Conservation (phyloP, 2,888 invertebrate genomes). For the Cheilosia vulpina region DNA sequence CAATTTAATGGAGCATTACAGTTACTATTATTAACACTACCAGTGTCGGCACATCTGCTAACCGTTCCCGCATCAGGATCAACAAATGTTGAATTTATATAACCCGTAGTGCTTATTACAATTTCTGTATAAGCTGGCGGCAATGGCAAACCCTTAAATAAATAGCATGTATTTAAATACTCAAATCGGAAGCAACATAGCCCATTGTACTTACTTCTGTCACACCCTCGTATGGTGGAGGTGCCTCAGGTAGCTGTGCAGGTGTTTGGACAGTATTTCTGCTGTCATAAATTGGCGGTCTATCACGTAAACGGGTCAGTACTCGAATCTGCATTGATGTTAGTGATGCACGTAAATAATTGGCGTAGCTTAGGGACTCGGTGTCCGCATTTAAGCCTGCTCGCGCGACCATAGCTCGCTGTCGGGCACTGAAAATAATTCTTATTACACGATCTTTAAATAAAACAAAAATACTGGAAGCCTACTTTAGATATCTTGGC, state of each 20-base stretch:
- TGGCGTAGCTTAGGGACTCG: slow-evolving; percentile 54
- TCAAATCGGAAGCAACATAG: too few relatives aligned
- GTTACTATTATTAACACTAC: slow-evolving; percentile 23
- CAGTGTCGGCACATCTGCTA: slow-evolving; percentile 21
- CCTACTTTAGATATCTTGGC: slow-evolving; percentile 75
- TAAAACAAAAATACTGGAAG: not conserved
- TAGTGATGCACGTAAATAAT: slow-evolving; percentile 75
- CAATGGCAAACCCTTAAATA: slow-evolving; percentile 55
- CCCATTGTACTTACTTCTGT: slow-evolving; percentile 36
- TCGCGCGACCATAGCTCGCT: slow-evolving; percentile 59
- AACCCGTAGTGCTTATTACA: slow-evolving; percentile 53
- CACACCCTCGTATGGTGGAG: slow-evolving; percentile 75
- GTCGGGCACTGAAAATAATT: slow-evolving; percentile 60
- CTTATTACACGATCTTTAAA: not conserved
- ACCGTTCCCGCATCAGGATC: slow-evolving; percentile 22
- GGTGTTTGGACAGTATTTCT: slow-evolving; percentile 24
- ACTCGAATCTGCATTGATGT: slow-evolving; percentile 77
- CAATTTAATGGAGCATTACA: slow-evolving; percentile 5
- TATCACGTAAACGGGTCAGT: slow-evolving; percentile 76
- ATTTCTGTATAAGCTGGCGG: slow-evolving; percentile 76
- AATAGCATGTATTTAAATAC: not conserved
- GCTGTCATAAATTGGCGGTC: slow-evolving; percentile 77
- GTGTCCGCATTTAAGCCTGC: slow-evolving; percentile 39
- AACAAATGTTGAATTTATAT: slow-evolving; percentile 55
- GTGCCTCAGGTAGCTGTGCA: slow-evolving; percentile 62